These are phyloP conservation scores for Drosophila subpulchrella DNA, from an alignment of 1,140 invertebrate genomes.

Conservation along the genomic window DNA sequence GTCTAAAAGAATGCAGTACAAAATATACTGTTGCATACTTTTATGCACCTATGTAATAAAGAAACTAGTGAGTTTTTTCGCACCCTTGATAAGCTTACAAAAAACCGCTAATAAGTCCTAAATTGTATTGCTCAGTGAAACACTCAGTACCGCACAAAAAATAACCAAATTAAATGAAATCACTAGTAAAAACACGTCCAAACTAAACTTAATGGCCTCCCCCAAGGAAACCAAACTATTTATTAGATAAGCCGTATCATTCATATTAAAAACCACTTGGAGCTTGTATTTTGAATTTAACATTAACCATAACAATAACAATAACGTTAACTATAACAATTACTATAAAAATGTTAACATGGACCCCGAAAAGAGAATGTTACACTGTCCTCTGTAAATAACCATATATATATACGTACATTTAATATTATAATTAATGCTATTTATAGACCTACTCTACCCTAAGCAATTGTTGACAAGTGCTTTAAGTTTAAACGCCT, in stretches of 20 bases:
- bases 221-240: slow-evolving; percentile 39
- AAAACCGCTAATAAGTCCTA: not conserved
- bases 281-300: slow-evolving; percentile 81
- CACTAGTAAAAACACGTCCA: slow-evolving; percentile 58
- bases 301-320: slow-evolving; percentile 47
- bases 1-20: no score
- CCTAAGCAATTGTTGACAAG: slow-evolving; percentile 77
- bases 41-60: no score
- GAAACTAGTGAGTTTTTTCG: no score
- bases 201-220: slow-evolving; percentile 55
- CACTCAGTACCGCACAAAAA: slow-evolving; percentile 14
- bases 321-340: slow-evolving; percentile 32
- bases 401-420: slow-evolving; percentile 37
- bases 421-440: slow-evolving; percentile 36
- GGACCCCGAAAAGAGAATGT: slow-evolving; percentile 41
- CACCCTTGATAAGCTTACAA: no score
- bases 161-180: slow-evolving; percentile 22
- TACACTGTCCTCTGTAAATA: slow-evolving; percentile 47
- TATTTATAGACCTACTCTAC: slow-evolving; percentile 40
- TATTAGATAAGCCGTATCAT: slow-evolving; percentile 57
- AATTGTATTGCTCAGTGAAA: slow-evolving; percentile 3
- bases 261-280: slow-evolving; percentile 57
- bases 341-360: slow-evolving; percentile 66
- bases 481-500: slow-evolving; percentile 72
- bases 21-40: no score